A percentile compares a stretch with the other conserved stretches of the same genome.
Evolutionary conservation across 2,888 invertebrate genomes (phyloP).

Genomic region (Hirtodrosophila duncani): DNA sequence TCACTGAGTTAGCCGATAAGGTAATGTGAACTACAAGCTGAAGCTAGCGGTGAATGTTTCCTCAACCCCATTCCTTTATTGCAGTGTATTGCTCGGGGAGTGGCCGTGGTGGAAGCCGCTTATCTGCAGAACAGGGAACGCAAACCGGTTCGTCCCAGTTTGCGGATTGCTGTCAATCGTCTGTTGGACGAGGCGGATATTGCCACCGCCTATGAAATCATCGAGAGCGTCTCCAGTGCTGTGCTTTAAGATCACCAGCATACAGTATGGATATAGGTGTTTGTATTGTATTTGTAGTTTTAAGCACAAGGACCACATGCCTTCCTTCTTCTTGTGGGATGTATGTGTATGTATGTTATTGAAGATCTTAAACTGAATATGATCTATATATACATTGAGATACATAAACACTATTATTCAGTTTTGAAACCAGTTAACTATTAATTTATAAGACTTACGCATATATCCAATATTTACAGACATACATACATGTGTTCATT

Average conservation of each 20-base stretch:
- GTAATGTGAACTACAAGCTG: constrained; percentile 46
- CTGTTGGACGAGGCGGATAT: constrained; percentile 83
- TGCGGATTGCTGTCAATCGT: constrained; percentile 85
- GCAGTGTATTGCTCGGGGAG: constrained; percentile 82
- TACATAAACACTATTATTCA: no score
- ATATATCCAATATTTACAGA: no score
- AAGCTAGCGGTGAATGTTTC: neutral
- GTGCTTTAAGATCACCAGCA: constrained; percentile 57
- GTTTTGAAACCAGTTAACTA: no score
- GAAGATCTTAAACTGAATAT: no score
- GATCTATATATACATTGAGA: no score
- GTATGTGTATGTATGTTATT: no score
- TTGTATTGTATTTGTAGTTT: constrained; percentile 11
- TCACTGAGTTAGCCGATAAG: constrained; percentile 82
- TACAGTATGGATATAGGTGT: neutral
- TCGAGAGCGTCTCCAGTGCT: constrained; percentile 77
- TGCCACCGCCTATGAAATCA: constrained; percentile 74
- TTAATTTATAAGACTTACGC: no score
- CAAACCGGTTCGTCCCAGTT: constrained; percentile 84
- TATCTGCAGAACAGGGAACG: constrained; percentile 85
- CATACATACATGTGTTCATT: no score
- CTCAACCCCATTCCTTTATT: constrained; percentile 20
- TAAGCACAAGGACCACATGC: no score
- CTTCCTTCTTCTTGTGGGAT: no score
- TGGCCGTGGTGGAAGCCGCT: constrained; percentile 85